phyloP scores from a whole-genome alignment of 2,888 invertebrate species.

The Pollenia labialis region DNA sequence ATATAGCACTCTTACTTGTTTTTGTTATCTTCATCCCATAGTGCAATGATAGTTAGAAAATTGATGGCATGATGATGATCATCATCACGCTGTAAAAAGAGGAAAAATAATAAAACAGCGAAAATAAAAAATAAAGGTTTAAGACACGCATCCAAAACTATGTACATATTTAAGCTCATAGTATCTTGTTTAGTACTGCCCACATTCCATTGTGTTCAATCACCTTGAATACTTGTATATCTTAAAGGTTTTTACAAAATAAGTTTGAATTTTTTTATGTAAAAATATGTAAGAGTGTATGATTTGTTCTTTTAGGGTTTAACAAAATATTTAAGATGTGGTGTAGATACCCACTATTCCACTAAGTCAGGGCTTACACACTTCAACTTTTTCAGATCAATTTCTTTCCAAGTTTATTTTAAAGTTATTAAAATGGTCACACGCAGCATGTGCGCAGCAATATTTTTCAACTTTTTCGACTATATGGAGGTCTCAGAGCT shows the following conservation, averaged over 20 bases:
- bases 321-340: constrained; percentile 52
- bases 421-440: too few relatives aligned
- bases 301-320: constrained; percentile 40
- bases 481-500: too few relatives aligned
- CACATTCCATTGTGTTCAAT: constrained; percentile 77
- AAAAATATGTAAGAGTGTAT: constrained; percentile 50
- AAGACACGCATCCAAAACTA: constrained; percentile 72
- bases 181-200: constrained; percentile 73
- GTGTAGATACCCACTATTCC: constrained; percentile 11
- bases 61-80: constrained; percentile 45
- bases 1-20: too few relatives aligned
- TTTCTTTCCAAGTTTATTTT: too few relatives aligned
- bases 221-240: constrained; percentile 74
- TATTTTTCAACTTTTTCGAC: too few relatives aligned
- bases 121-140: constrained; percentile 70
- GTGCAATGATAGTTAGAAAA: constrained; percentile 46
- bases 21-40: constrained; percentile 12
- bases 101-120: constrained; percentile 43
- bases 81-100: constrained; percentile 49
- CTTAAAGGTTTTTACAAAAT: constrained; percentile 61
- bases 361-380: too few relatives aligned
- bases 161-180: constrained; percentile 72
- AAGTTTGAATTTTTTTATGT: constrained; percentile 49
- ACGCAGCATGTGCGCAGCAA: too few relatives aligned
- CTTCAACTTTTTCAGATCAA: too few relatives aligned